phyloP scores from a whole-genome alignment of 2,888 invertebrate species.

The Tortrix viridana region DNA sequence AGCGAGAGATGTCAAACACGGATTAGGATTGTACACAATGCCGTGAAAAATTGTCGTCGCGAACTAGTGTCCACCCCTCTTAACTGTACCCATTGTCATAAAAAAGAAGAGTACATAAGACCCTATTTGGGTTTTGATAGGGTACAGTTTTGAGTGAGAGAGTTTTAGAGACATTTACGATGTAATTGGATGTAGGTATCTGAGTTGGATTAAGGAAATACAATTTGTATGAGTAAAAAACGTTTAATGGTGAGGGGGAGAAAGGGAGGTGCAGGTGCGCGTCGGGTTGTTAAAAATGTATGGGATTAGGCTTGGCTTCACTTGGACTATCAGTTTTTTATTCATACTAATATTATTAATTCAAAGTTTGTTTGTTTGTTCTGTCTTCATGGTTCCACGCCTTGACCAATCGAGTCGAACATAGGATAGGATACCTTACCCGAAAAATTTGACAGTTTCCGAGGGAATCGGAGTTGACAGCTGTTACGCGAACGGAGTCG shows the following conservation, averaged over 20 bases:
- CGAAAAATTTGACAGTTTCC: too few relatives aligned
- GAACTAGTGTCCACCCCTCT: conserved; percentile 66
- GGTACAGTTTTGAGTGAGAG: conserved; percentile 34
- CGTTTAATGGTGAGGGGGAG: conserved; percentile 56
- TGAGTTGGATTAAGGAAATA: conserved; percentile 82
- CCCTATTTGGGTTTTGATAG: conserved; percentile 39
- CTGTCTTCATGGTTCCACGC: too few relatives aligned
- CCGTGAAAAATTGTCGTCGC: conserved; percentile 76
- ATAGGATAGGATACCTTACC: too few relatives aligned
- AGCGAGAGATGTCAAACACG: conserved; percentile 77
- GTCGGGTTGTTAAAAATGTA: conserved; percentile 53
- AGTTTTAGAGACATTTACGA: conserved; percentile 59
- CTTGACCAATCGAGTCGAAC: too few relatives aligned
- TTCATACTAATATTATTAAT: neutral
- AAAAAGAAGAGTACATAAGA: conserved; percentile 44
- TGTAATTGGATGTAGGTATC: conserved; percentile 77
- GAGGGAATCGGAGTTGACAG: too few relatives aligned
- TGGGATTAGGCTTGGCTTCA: conserved; percentile 54
- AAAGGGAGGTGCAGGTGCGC: conserved; percentile 73
- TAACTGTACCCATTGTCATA: conserved; percentile 47
- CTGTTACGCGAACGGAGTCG: too few relatives aligned
- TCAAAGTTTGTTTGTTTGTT: too few relatives aligned
- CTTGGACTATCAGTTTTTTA: conserved; percentile 22
- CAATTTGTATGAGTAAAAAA: conserved; percentile 81
- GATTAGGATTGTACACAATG: conserved; percentile 76